phyloP scores from a whole-genome alignment of 2,797 vertebrate species.

The Cheirogaleus major region DNA sequence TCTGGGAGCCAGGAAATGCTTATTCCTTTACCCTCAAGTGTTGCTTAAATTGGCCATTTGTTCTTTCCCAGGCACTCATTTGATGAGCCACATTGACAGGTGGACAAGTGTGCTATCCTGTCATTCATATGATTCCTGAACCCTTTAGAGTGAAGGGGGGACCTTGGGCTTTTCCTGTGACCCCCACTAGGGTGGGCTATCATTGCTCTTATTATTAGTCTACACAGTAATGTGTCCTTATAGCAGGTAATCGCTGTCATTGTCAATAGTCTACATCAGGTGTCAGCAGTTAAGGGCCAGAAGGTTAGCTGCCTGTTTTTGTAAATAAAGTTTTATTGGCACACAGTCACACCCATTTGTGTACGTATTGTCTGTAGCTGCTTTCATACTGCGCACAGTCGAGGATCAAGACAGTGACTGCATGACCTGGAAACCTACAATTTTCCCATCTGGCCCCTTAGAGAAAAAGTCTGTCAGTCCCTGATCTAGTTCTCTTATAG shows the following conservation, averaged over 20 bases:
- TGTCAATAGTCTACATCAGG: neutral
- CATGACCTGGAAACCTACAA: neutral
- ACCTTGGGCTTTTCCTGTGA: constrained; percentile 1
- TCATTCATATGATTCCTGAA: neutral
- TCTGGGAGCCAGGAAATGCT: constrained; percentile 8
- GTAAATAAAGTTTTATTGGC: constrained; percentile 13
- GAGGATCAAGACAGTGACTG: neutral
- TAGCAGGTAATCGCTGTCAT: neutral
- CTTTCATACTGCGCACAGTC: neutral
- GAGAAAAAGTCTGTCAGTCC: neutral
- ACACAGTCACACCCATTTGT: neutral
- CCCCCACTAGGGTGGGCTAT: neutral
- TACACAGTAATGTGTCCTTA: neutral
- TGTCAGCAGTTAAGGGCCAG: neutral
- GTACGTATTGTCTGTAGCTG: neutral
- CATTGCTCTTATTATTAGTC: constrained; percentile 10
- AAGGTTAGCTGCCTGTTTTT: neutral
- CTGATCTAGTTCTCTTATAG: neutral
- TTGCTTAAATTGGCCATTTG: neutral
- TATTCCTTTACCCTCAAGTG: neutral
- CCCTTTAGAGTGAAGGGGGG: neutral
- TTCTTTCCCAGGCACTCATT: neutral
- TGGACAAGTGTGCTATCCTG: neutral
- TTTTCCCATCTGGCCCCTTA: neutral
- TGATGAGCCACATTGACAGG: neutral